Conservation (phyloP, 2,888 invertebrate genomes). For the Beris morrisii region DNA sequence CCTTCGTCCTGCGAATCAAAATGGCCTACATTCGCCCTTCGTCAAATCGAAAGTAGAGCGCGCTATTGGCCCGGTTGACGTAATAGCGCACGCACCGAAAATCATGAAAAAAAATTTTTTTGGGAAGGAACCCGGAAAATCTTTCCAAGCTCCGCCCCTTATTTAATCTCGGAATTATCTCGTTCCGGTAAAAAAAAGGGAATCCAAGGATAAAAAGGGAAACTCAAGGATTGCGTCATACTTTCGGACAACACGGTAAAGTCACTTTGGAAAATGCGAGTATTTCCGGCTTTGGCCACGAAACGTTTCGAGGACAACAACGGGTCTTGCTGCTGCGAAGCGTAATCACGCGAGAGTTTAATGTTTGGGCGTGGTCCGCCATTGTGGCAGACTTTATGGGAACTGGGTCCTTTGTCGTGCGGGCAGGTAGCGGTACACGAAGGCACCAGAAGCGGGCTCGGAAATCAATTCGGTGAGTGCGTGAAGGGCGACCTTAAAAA, state of each 20-base stretch:
- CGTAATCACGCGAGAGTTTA: not conserved
- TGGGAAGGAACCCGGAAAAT: not conserved
- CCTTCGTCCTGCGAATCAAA: slow-evolving; percentile 40
- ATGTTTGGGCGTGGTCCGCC: not conserved
- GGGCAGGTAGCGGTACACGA: no score
- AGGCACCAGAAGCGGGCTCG: no score
- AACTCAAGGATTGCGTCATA: slow-evolving; percentile 43
- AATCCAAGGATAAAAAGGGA: slow-evolving; percentile 41
- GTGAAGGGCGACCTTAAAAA: no score
- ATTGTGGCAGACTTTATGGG: no score
- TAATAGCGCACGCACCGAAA: slow-evolving; percentile 41
- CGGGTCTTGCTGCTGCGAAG: not conserved
- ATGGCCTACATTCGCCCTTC: slow-evolving; percentile 43
- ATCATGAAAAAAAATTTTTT: not conserved
- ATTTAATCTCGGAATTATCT: slow-evolving; percentile 32
- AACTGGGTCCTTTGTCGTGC: no score
- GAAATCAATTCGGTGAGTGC: no score
- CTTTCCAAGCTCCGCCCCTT: slow-evolving; percentile 40
- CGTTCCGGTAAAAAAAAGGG: not conserved
- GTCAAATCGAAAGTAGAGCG: slow-evolving; percentile 41
- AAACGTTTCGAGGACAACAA: not conserved
- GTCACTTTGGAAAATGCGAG: not conserved
- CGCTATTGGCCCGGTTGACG: slow-evolving; percentile 41
- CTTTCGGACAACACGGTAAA: slow-evolving; percentile 1
- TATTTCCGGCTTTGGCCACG: no score